Conservation (phyloP, 2,888 invertebrate species). For the Drosophila buzzatii region DNA sequence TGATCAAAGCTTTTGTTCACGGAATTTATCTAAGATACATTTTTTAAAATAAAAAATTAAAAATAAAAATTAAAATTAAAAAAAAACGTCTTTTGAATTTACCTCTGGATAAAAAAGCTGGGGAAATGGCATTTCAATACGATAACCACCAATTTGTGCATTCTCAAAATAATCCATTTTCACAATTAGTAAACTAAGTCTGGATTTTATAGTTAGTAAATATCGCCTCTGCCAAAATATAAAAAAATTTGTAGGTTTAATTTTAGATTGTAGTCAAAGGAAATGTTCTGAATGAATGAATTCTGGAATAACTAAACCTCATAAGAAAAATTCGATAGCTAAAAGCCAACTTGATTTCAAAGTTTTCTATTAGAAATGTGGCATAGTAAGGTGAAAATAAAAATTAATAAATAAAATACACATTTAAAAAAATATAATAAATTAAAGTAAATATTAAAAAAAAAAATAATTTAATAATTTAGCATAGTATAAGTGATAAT, state of each 20-base stretch:
- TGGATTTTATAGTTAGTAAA: neutral
- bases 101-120: slow-evolving; percentile 21
- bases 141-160: slow-evolving; percentile 12
- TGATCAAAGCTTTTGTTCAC: neutral
- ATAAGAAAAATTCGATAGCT: neutral
- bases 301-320: neutral
- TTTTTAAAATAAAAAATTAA: neutral
- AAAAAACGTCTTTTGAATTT: fast-evolving
- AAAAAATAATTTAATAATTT: no score
- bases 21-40: neutral
- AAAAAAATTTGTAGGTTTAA: neutral
- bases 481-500: no score
- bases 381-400: no score
- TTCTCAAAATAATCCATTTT: slow-evolving; percentile 22
- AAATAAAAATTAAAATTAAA: neutral
- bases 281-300: slow-evolving; percentile 9
- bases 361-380: no score
- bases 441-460: no score
- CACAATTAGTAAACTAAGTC: neutral
- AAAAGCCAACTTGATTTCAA: slow-evolving; percentile 15
- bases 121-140: slow-evolving; percentile 5
- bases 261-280: neutral
- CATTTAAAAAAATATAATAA: no score
- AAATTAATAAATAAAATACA: no score
- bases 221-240: slow-evolving; percentile 8